phyloP scores from a whole-genome alignment of 1,140 invertebrate genomes.

The Drosophila simulans region DNA sequence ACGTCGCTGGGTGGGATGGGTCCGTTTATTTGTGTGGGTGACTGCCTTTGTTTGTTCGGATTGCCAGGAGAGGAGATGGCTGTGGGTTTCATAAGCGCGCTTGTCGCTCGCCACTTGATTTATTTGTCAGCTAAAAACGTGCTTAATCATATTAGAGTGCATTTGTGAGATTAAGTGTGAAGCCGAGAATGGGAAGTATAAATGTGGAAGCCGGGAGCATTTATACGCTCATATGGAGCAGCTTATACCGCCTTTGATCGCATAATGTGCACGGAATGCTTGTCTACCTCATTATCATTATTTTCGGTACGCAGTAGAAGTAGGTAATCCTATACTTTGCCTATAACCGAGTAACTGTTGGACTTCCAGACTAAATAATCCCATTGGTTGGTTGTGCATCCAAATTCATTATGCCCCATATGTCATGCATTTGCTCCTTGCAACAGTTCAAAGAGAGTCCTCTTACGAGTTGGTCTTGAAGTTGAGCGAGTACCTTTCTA shows the following conservation, averaged over 20 bases:
- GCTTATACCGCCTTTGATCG: conserved; percentile 32
- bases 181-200: conserved; percentile 29
- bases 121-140: conserved; percentile 80
- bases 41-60: conserved; percentile 47
- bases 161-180: conserved; percentile 78
- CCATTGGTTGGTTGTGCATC: conserved; percentile 11
- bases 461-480: conserved; percentile 2
- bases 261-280: conserved; percentile 31
- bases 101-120: conserved; percentile 68
- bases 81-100: conserved; percentile 60
- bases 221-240: conserved; percentile 18
- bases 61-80: conserved; percentile 40
- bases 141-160: conserved; percentile 82
- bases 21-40: conserved; percentile 22
- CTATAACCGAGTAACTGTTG: conserved; percentile 7
- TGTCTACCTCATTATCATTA: conserved; percentile 15
- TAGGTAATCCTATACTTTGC: not conserved
- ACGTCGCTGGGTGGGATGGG: conserved; percentile 4
- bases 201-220: conserved; percentile 16
- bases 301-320: not conserved
- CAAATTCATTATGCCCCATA: conserved; percentile 44
- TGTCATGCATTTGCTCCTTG: conserved; percentile 44
- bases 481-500: not conserved
- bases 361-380: not conserved
- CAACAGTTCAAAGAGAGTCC: conserved; percentile 22